Evolutionary conservation across 2,113 vertebrate genomes (phyloP), one percentile per base, ranked within the genome.

Genomic region (Papio anubis): DNA sequence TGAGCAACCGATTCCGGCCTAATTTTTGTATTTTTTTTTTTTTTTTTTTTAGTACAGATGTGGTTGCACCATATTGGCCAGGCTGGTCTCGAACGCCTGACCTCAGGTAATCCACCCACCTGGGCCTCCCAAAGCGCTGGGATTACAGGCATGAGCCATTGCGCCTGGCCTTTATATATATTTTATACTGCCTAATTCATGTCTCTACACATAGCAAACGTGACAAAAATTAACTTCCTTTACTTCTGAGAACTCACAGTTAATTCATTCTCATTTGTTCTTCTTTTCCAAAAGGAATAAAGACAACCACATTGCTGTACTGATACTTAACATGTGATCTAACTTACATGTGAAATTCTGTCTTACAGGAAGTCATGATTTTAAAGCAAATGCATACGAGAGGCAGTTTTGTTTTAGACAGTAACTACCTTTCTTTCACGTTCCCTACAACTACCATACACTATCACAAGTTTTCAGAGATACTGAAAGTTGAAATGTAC

Each of bases 401-500:
- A 79, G 32, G 30, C 35, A 92, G 21, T 32, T 16, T 72, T 30
- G 12, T 43, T 93, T 52, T n/a, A 6, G 50, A 57, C 7, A 40
- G 23, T 16, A 78, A 55, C 10, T 2, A 40, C 32, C 32, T 72
- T 61, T 25, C 17, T 12, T n/a, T 30, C 12, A 40, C 82, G 48
- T 55, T n/a, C 43, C 50, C 50, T 20, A 90, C 0, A 94, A 16
- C 66, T 8, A 79, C 38, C 10, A 61, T 2, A n/a, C 4, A 38
- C 12, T 5, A 45, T 4, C 23, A 40, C 16, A 66, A 43, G 25
- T 23, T 52, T 8, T 73, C 52, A 40, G 20, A 78, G 38, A 76
- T 2, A 20, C 5, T 17, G 14, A 23, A 55, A 78, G 55, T 4
- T 2, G 43, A 93, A 70, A 17, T 0, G 92, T 98, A 99, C 99